These are phyloP conservation scores for Aphyosemion australe DNA, from an alignment of 2,113 vertebrate genomes.

Conservation along the genomic window DNA sequence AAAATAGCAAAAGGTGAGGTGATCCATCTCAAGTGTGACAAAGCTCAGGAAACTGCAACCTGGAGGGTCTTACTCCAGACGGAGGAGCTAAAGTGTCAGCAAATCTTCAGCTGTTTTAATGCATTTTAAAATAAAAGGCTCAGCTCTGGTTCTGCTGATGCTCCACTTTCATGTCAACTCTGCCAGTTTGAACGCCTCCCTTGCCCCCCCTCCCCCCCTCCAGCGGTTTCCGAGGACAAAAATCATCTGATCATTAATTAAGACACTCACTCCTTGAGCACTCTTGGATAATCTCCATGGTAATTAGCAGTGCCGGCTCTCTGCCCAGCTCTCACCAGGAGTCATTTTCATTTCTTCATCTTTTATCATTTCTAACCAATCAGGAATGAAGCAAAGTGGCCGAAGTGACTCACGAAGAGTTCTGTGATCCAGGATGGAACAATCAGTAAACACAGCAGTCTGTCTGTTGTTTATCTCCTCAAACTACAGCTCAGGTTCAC, in stretches of 20 bases:
- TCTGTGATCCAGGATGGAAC: conserved; percentile 22
- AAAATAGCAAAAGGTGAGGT: conserved; percentile 42
- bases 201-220: conserved; percentile 3
- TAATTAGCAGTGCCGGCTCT: conserved; percentile 41
- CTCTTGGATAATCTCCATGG: conserved; percentile 49
- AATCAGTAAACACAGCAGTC: conserved; percentile 34
- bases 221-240: conserved; percentile 13
- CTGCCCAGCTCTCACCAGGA: conserved; percentile 30
- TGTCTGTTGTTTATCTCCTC: conserved; percentile 14
- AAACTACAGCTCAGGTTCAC: conserved; percentile 20
- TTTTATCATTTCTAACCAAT: conserved; percentile 3
- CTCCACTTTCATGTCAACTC: too few relatives aligned
- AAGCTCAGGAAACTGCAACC: conserved; percentile 8
- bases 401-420: neutral
- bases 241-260: conserved; percentile 54
- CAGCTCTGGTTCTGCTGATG: too few relatives aligned
- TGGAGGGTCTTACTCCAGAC: neutral
- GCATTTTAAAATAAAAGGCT: neutral
- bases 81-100: too few relatives aligned
- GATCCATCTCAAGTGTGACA: conserved; percentile 45
- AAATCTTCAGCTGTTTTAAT: neutral
- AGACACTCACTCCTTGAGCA: conserved; percentile 36
- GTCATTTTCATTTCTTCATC: conserved; percentile 12
- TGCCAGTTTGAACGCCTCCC: neutral
- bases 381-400: conserved; percentile 14